Evolutionary conservation across 2,113 vertebrate species (phyloP).

Genomic region (Lepisosteus osseus): DNA sequence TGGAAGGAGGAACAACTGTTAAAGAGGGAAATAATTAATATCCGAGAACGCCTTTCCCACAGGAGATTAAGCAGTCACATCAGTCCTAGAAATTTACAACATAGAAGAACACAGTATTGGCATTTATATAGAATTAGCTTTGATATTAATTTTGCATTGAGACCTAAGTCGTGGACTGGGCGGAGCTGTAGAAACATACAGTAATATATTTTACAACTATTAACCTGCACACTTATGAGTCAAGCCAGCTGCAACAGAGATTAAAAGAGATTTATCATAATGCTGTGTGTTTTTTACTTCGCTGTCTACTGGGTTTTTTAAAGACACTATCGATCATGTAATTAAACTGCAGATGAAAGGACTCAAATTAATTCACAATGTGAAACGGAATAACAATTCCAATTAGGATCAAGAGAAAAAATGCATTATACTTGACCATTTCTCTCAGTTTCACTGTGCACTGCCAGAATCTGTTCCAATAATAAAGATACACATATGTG

Average conservation of each 20-base stretch:
- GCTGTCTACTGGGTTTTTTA: slow-evolving; percentile 6
- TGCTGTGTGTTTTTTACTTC: not conserved
- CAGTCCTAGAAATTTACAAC: not conserved
- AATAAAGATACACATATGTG: slow-evolving; percentile 13
- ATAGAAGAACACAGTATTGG: not conserved
- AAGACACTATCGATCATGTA: not conserved
- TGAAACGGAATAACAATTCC: slow-evolving; percentile 11
- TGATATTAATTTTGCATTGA: slow-evolving; percentile 11
- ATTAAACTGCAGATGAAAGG: not conserved
- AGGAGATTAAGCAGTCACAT: no score
- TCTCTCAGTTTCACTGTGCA: not conserved
- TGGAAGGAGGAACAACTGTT: no score
- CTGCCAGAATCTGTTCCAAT: not conserved
- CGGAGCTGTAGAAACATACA: no score
- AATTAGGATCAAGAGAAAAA: slow-evolving; percentile 13
- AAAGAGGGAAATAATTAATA: no score
- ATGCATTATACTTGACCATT: not conserved
- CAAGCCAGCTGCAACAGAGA: not conserved
- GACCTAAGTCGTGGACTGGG: not conserved
- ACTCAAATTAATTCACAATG: slow-evolving; percentile 1
- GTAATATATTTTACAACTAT: no score
- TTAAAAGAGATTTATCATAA: not conserved
- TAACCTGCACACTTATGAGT: not conserved
- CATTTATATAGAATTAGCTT: not conserved
- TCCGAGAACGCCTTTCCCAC: no score